Base-by-base conservation (phyloP, 1,140 invertebrate species). In the Pachypeltis micranthus region DNA sequence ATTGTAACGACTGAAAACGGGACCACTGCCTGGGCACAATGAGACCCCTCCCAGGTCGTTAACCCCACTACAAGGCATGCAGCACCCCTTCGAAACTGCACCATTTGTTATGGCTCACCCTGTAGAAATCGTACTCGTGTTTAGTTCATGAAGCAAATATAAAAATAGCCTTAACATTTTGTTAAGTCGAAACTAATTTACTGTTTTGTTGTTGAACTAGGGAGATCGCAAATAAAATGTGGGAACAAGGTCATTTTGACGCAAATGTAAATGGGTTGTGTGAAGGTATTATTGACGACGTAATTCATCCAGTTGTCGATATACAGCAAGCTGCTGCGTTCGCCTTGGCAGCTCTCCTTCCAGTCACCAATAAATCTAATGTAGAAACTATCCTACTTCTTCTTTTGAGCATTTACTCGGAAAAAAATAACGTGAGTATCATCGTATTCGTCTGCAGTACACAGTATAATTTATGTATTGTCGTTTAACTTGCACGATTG, bases 311-410 rank as follows among this genome's bases (percentile, higher is more conserved):
- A 0, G 83, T 91, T 27, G 83, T 87, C 64, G 82, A 84, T 63
- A 80, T 96, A 27, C 85, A 94, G 71, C 80, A 83, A 65, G 83
- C 92, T 4, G 84, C 88, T 1, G 85, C 91, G 0, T 75, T 80
- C 64, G 88, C 90, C 0, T 73, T 95, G 29, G 84, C 88, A 0
- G 76, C 79, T 19, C 75, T 90, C 2, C 74, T 95, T 44, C 70
- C 74, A 73, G 2, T 73, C 77, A 3, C 68, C 82, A 19, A 68
- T 16, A 7, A 59, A 10, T 60, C 63, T 14, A 24, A 31, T 39
- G 77, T 83, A 29, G 77, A 80, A 54, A 63, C 59, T 2, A 82
- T 85, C 54, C 71, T 93, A 31, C 75, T 84, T 28, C 75, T 76
- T 59, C 74, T 96, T 23, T 77, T 92, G 23, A 72, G 81, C 21